phyloP scores from a whole-genome alignment of 2,797 vertebrate genomes.

The Huso huso region DNA sequence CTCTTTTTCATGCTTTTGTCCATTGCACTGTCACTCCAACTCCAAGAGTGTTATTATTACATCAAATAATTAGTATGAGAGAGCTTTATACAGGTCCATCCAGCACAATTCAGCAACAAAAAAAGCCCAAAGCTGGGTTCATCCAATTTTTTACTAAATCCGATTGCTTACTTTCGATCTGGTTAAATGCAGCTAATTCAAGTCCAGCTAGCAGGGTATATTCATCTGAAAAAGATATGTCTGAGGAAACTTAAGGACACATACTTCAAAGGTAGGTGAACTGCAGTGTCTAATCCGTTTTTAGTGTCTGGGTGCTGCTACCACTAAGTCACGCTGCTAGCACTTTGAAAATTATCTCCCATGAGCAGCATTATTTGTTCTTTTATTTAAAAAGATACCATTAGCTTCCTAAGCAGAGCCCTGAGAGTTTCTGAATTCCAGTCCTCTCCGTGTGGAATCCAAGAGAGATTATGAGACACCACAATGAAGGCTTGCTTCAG shows the following conservation, averaged over 20 bases:
- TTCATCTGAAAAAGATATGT: not conserved
- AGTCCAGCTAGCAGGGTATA: not conserved
- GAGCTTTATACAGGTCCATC: not conserved
- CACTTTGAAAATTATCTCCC: slow-evolving; percentile 48
- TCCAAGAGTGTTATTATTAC: no score
- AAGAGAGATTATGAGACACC: slow-evolving; percentile 54
- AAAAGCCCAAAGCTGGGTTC: slow-evolving; percentile 1
- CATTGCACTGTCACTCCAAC: no score
- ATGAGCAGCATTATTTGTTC: not conserved
- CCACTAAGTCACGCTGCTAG: slow-evolving; percentile 32
- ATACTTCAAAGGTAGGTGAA: slow-evolving; percentile 32
- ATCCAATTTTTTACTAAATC: slow-evolving; percentile 6
- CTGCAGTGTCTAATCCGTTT: slow-evolving; percentile 6
- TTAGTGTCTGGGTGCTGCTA: slow-evolving; percentile 1
- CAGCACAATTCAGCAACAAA: not conserved
- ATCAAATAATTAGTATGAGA: not conserved
- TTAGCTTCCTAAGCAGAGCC: not conserved
- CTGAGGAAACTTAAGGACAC: slow-evolving; percentile 7
- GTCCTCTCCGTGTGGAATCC: slow-evolving; percentile 19
- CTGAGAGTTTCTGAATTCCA: not conserved
- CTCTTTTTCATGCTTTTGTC: not conserved
- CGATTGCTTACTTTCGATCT: not conserved
- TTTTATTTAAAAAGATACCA: slow-evolving; percentile 11
- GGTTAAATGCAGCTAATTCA: slow-evolving; percentile 11
- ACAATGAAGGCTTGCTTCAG: slow-evolving; percentile 46